A percentile compares a stretch with the other conserved stretches of the same genome.
Evolutionary conservation across 2,797 vertebrate genomes (phyloP).

Genomic region (Hyperoplus lanceolatus): DNA sequence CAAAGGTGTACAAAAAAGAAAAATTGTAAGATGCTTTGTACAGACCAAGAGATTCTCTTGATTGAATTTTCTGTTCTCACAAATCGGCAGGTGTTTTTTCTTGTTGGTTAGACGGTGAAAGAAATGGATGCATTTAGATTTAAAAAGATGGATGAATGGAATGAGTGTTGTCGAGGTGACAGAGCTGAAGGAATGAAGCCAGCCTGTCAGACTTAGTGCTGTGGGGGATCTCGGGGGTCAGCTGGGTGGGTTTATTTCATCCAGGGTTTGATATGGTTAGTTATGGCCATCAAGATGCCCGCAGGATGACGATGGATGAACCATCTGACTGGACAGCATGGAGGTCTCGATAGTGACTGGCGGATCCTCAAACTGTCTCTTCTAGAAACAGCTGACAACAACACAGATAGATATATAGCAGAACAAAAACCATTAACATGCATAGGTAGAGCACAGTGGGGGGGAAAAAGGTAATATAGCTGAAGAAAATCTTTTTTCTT

Average conservation of each 20-base stretch:
- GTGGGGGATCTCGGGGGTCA: slow-evolving; percentile 40
- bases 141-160: slow-evolving; percentile 5
- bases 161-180: slow-evolving; percentile 36
- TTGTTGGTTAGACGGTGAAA: slow-evolving; percentile 13
- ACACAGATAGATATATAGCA: slow-evolving; percentile 38
- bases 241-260: slow-evolving; percentile 1
- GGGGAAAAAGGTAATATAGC: background rate
- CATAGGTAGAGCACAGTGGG: slow-evolving; percentile 13
- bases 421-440: slow-evolving; percentile 55
- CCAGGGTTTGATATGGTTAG: background rate
- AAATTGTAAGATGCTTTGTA: slow-evolving; percentile 72
- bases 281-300: slow-evolving; percentile 40
- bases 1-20: slow-evolving; percentile 53
- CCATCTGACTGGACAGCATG: slow-evolving; percentile 68
- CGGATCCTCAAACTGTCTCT: slow-evolving; percentile 59
- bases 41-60: slow-evolving; percentile 47
- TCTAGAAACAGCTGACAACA: background rate
- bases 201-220: slow-evolving; percentile 57
- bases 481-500: background rate
- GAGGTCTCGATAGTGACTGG: slow-evolving; percentile 44
- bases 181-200: slow-evolving; percentile 74
- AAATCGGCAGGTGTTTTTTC: slow-evolving; percentile 19
- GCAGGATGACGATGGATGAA: slow-evolving; percentile 68
- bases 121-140: background rate
- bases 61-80: slow-evolving; percentile 37